Percentiles rank a stretch among this genome's conserved stretches.
Evolutionary conservation across 2,113 vertebrate species (phyloP).

Genomic region (Limanda limanda): DNA sequence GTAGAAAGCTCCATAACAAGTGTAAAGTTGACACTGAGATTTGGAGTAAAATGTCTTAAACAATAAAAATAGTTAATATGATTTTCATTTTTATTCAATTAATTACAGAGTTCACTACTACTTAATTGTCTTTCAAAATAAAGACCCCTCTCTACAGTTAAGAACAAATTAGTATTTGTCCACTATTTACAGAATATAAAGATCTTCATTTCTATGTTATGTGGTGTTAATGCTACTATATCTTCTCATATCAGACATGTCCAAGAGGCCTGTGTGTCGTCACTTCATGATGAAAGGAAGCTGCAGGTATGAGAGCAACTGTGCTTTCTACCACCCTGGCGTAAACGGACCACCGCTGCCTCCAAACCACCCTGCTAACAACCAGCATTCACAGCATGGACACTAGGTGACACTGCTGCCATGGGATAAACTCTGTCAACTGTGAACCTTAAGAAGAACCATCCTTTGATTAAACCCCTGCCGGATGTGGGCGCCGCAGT

Average conservation of each 20-base stretch:
- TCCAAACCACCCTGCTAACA: slow-evolving; percentile 73
- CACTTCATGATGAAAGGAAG: slow-evolving; percentile 97
- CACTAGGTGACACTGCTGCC: slow-evolving; percentile 56
- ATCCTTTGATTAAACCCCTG: slow-evolving; percentile 17
- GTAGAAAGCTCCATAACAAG: neutral
- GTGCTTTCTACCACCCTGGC: slow-evolving; percentile 94
- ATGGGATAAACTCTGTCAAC: slow-evolving; percentile 1
- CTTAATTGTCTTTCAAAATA: no score
- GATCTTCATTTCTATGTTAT: neutral
- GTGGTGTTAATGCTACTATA: neutral
- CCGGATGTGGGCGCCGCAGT: neutral
- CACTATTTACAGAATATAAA: neutral
- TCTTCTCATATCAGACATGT: slow-evolving; percentile 85
- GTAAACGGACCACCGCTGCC: slow-evolving; percentile 91
- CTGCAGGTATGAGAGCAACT: slow-evolving; percentile 93
- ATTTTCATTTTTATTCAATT: no score
- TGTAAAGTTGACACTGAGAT: no score
- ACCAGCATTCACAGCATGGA: slow-evolving; percentile 82
- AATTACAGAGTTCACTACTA: no score
- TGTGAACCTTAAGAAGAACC: neutral
- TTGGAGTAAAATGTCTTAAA: no score
- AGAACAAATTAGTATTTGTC: neutral
- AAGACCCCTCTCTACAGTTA: neutral
- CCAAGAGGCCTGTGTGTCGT: slow-evolving; percentile 89
- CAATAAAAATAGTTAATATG: no score